Percentiles rank a stretch among this genome's conserved stretches.
Evolutionary conservation across 2,888 invertebrate species (phyloP).

Genomic region (Lissonota sp.): DNA sequence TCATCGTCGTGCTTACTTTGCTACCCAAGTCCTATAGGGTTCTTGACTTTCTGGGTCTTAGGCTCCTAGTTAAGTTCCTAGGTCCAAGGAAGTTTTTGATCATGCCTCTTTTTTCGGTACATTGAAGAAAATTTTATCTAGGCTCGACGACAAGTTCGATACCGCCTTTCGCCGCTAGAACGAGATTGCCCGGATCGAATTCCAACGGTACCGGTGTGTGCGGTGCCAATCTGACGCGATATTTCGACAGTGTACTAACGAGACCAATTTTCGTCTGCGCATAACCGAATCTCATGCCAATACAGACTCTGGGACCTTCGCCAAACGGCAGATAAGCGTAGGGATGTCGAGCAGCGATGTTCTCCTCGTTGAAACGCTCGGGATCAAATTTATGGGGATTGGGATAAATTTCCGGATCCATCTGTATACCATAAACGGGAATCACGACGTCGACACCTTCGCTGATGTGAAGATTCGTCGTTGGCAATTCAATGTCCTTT

Average conservation of each 20-base stretch:
- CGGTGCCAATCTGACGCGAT: slow-evolving; percentile 66
- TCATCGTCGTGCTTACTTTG: too few species aligned
- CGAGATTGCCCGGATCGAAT: slow-evolving; percentile 62
- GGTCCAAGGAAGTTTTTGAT: too few species aligned
- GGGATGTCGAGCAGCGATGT: slow-evolving; percentile 72
- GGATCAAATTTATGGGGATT: slow-evolving; percentile 85
- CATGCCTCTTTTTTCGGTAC: neutral
- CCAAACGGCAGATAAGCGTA: slow-evolving; percentile 78
- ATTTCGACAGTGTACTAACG: slow-evolving; percentile 66
- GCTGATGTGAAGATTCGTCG: slow-evolving; percentile 70
- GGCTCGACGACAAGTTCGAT: slow-evolving; percentile 54
- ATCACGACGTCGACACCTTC: slow-evolving; percentile 78
- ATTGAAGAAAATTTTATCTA: neutral
- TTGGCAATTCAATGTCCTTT: slow-evolving; percentile 72
- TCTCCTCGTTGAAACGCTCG: slow-evolving; percentile 83
- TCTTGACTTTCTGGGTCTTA: too few species aligned
- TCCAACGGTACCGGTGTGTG: slow-evolving; percentile 62
- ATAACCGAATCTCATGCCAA: slow-evolving; percentile 76
- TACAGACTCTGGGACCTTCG: slow-evolving; percentile 78
- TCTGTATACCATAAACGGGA: slow-evolving; percentile 83
- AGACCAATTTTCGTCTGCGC: slow-evolving; percentile 74
- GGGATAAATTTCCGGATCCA: slow-evolving; percentile 84
- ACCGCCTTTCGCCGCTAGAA: slow-evolving; percentile 57
- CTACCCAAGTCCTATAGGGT: too few species aligned
- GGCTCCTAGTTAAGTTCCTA: too few species aligned